Percentiles rank a stretch among this genome's conserved stretches.
Conservation (phyloP, 2,113 vertebrate genomes). For the Lagenorhynchus albirostris region DNA sequence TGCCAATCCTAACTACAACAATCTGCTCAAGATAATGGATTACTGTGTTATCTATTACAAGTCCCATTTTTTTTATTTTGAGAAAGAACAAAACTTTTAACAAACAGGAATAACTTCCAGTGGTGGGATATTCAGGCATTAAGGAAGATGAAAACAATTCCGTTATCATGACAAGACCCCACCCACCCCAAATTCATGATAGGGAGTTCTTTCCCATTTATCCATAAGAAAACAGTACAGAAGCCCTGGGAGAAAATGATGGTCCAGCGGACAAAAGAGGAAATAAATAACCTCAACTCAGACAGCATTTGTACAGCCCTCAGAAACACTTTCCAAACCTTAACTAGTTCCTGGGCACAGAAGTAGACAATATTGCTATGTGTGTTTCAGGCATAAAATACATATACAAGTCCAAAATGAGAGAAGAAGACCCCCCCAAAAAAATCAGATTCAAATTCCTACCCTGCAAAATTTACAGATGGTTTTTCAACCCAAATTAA, state of each 20-base stretch:
- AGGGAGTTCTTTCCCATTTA: neutral
- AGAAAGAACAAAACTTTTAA: slow-evolving; percentile 5
- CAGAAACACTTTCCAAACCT: neutral
- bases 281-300: neutral
- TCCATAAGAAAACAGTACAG: neutral
- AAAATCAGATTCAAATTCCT: neutral
- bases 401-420: neutral
- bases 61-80: neutral
- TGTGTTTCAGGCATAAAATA: neutral
- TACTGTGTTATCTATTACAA: neutral
- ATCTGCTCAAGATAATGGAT: neutral
- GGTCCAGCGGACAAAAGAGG: neutral
- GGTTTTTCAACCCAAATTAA: neutral
- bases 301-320: neutral
- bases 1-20: neutral
- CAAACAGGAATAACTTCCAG: neutral
- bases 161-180: neutral
- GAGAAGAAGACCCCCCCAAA: neutral
- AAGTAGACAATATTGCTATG: neutral
- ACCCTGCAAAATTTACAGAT: neutral
- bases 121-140: neutral
- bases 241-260: neutral
- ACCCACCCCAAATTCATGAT: neutral
- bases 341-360: neutral
- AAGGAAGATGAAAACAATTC: slow-evolving; percentile 10